These are phyloP conservation scores for Drosophila aff. DNA, from an alignment of 1,140 invertebrate genomes.

Conservation along the genomic window DNA sequence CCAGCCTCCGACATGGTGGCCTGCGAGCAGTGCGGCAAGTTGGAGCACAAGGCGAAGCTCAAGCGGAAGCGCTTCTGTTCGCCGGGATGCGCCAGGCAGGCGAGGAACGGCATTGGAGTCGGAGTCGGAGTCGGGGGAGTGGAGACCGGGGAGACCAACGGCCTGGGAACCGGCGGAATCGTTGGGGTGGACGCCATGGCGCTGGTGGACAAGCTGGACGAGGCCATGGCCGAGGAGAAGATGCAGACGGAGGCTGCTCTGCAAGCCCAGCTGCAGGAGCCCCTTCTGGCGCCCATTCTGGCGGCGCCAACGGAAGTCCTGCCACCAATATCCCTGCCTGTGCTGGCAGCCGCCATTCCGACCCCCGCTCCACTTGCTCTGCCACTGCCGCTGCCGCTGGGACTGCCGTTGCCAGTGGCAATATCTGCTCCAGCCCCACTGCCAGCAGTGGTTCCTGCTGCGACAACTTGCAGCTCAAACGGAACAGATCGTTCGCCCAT, in stretches of 20 bases:
- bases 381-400: constrained; percentile 5
- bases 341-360: constrained; percentile 1
- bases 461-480: not conserved
- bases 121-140: not conserved
- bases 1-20: constrained; percentile 86
- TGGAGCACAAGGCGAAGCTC: constrained; percentile 90
- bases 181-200: constrained; percentile 64
- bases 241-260: constrained; percentile 67
- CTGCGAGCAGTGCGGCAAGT: constrained; percentile 92
- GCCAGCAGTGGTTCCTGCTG: constrained; percentile 14
- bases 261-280: constrained; percentile 15
- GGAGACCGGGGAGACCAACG: constrained; percentile 26
- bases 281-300: constrained; percentile 18
- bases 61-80: constrained; percentile 93
- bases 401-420: constrained; percentile 12
- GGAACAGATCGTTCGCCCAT: constrained; percentile 57
- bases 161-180: constrained; percentile 56
- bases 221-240: constrained; percentile 73
- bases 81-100: constrained; percentile 66
- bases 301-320: constrained; percentile 9
- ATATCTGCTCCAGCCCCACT: constrained; percentile 7
- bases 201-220: constrained; percentile 66
- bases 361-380: not conserved
- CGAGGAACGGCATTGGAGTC: constrained; percentile 46
- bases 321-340: constrained; percentile 3